Evolutionary conservation across 1,140 invertebrate genomes (phyloP).

Genomic region (Pseudoatta argentina): DNA sequence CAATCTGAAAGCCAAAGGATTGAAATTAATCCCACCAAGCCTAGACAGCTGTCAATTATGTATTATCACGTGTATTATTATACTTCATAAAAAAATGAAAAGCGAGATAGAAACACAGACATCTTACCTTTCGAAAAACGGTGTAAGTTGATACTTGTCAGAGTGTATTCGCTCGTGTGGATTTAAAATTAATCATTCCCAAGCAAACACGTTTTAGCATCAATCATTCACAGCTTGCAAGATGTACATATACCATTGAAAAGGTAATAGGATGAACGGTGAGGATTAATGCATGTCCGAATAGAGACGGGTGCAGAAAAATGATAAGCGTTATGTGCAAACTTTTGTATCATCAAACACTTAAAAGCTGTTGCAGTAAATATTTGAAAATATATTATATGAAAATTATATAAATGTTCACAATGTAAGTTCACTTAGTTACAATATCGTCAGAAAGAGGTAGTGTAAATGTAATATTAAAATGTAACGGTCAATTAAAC

Average conservation of each 20-base stretch:
- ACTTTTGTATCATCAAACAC: conserved; percentile 29
- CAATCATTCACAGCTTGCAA: conserved; percentile 44
- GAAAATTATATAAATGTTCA: neutral
- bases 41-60: conserved; percentile 20
- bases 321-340: conserved; percentile 31
- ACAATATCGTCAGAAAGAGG: neutral
- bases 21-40: conserved; percentile 7
- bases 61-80: neutral
- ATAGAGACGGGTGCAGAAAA: conserved; percentile 23
- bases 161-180: neutral
- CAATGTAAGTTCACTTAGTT: conserved; percentile 9
- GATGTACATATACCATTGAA: conserved; percentile 21
- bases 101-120: neutral
- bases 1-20: conserved; percentile 10
- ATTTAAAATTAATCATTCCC: conserved; percentile 30
- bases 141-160: neutral
- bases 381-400: conserved; percentile 6
- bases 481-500: conserved; percentile 6
- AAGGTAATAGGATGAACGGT: conserved; percentile 11
- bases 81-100: conserved; percentile 7
- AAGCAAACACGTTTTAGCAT: conserved; percentile 50
- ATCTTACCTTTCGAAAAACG: conserved; percentile 29
- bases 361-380: neutral
- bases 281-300: conserved; percentile 35
- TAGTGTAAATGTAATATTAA: neutral